Evolutionary conservation across 1,140 invertebrate species (phyloP), one percentile per base, ranked within the genome.

Genomic region (Macrosteles quadrilineatus): DNA sequence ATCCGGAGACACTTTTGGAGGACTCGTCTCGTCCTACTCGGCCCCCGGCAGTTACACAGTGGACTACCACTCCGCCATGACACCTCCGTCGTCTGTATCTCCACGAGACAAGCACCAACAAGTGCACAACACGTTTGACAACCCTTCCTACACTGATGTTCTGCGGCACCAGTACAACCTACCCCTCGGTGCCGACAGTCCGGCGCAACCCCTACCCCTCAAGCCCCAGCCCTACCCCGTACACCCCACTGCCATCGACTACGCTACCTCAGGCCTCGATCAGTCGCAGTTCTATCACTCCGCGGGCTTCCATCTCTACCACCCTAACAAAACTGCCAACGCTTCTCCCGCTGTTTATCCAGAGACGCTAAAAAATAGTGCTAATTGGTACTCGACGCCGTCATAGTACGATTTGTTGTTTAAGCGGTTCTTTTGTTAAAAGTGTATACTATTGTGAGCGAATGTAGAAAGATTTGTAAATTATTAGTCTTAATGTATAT

Each of bases 31-130:
- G 1, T 85, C 87, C 0, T 85, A 85, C 43, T 83, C 81, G 62
- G 83, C 80, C 11, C 75, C 77, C 81, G 85, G 80, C 11, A 76
- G 85, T 25, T 93, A 94, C 75, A 86, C 86, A 1, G 86, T 91
- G 21, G 92, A 94, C 76, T 93, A 93, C 76, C 91, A 94, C 77
- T 93, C 94, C 29, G 94, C 95, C 17, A 97, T 97, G 91, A 97
- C 95, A 0, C 96, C 95, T 53, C 95, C 96, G 12, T 94, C 94
- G 0, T 97, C 94, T 1, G 95, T 97, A 0, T 97, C 95, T 9
- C 96, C 96, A 0, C 85, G 94, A 55, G 94, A 96, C 76, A 95
- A 93, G 78, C 89, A 90, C 78, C 87, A 87, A 74, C 87, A 86
- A 71, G 80, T 82, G 9, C 83, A 76, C 2, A 63, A 83, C 79